These are phyloP conservation scores for Dromaius novaehollandiae DNA, from an alignment of 2,113 vertebrate genomes.

Conservation along the genomic window DNA sequence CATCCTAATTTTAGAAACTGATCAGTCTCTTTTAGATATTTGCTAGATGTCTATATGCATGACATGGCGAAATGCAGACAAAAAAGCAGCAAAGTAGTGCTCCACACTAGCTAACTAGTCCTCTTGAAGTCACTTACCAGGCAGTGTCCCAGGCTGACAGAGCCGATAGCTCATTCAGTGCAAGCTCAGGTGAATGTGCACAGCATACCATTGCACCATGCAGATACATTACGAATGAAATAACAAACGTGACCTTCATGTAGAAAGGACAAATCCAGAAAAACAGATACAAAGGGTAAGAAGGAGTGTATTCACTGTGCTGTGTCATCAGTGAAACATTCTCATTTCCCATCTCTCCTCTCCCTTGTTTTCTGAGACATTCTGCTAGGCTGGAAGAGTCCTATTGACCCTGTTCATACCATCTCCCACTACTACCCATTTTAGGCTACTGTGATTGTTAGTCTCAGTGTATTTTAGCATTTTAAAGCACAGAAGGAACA, in stretches of 20 bases:
- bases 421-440: background rate
- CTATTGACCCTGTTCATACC: background rate
- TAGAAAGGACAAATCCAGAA: background rate
- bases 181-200: background rate
- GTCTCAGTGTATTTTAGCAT: background rate
- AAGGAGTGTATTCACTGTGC: background rate
- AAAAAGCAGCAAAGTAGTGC: background rate
- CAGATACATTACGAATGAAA: background rate
- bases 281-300: background rate
- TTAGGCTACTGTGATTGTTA: background rate
- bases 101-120: background rate
- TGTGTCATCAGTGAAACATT: background rate
- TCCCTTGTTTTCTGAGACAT: background rate
- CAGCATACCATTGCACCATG: background rate
- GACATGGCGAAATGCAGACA: background rate
- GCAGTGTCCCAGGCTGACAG: background rate
- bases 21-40: background rate
- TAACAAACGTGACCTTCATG: background rate
- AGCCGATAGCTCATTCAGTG: rapidly evolving
- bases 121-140: background rate
- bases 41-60: background rate
- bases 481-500: background rate
- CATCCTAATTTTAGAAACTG: background rate
- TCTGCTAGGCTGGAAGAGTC: background rate
- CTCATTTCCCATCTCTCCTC: background rate